A percentile compares a stretch with the other conserved stretches of the same genome.
phyloP scores from a whole-genome alignment of 2,797 vertebrate genomes.

The Phoxinus dragarum region DNA sequence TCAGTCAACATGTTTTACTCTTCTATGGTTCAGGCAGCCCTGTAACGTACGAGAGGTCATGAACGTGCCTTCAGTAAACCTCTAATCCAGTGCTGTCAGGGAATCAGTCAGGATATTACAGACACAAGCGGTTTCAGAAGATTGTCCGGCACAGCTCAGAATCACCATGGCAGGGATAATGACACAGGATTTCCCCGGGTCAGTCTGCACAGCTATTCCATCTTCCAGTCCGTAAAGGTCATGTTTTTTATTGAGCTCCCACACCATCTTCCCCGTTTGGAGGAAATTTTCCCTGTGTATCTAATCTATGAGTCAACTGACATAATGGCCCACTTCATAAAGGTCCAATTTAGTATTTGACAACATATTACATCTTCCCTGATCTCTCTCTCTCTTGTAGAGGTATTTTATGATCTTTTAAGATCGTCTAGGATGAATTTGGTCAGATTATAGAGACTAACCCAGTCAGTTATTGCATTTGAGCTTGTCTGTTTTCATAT shows the following conservation, averaged over 20 bases:
- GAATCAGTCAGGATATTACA: constrained; percentile 69
- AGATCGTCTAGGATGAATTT: not conserved
- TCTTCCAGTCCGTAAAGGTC: constrained; percentile 54
- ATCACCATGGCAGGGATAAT: constrained; percentile 68
- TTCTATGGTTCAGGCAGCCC: constrained; percentile 43
- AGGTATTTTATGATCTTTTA: constrained; percentile 19
- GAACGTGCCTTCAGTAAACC: constrained; percentile 61
- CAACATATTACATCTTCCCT: constrained; percentile 35
- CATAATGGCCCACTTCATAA: constrained; percentile 51
- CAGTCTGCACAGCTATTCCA: constrained; percentile 61
- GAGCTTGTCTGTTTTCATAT: not conserved
- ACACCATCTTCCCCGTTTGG: constrained; percentile 49
- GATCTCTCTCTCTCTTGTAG: not conserved
- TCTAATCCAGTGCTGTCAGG: constrained; percentile 71
- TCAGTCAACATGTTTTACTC: constrained; percentile 64
- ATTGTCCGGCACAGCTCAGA: constrained; percentile 68
- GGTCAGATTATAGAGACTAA: constrained; percentile 10
- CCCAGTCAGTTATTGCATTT: not conserved
- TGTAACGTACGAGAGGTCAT: constrained; percentile 51
- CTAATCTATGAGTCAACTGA: constrained; percentile 34
- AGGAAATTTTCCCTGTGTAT: constrained; percentile 52
- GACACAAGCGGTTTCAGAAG: constrained; percentile 68
- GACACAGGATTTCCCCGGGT: constrained; percentile 65
- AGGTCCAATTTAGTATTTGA: constrained; percentile 51
- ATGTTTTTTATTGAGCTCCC: constrained; percentile 61